Evolutionary conservation across 1,140 invertebrate species (phyloP), one percentile per base, ranked within the genome.

Genomic region (Neocloeon triangulifer): DNA sequence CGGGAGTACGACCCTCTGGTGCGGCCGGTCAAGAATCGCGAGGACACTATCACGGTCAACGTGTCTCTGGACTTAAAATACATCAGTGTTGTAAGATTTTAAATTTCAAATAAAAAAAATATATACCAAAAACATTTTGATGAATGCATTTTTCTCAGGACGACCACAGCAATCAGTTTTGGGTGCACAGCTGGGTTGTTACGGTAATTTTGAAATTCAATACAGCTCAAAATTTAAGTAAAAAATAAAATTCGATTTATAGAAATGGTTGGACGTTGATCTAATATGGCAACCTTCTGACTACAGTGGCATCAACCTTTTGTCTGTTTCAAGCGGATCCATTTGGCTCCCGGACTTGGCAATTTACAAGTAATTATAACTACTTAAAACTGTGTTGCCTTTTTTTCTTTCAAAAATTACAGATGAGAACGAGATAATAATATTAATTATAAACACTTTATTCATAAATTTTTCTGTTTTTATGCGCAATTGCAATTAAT

Each of bases 311-410:
- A 44, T 62, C 4, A 41, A 35, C 8, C 34, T 34, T 23, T 43
- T 59, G 28, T 46, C 53, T 33, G 36, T 57, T 8, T 46, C 46
- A 16, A 48, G 42, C 22, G 35, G 39, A 14, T 48, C 56, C 12
- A 47, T 62, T 33, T 62, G 60, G 60, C 34, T 47, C 6, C 60
- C 60, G 4, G 53, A 58, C 43, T 33, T 62, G 14, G 50, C 53
- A 0, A 39, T 61, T 15, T 60, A 54, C 33, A 61, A 60, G n/a
- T n/a, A n/a, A n/a, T n/a, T n/a, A n/a, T n/a, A n/a, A n/a, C n/a
- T n/a, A n/a, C n/a, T n/a, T n/a, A n/a, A n/a, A n/a, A n/a, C n/a
- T n/a, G n/a, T n/a, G n/a, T n/a, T n/a, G n/a, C n/a, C n/a, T n/a
- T n/a, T n/a, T n/a, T n/a, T n/a, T n/a, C n/a, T n/a, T n/a, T n/a